Conservation (phyloP, 1,140 invertebrate genomes). For the Mercenaria mercenaria region DNA sequence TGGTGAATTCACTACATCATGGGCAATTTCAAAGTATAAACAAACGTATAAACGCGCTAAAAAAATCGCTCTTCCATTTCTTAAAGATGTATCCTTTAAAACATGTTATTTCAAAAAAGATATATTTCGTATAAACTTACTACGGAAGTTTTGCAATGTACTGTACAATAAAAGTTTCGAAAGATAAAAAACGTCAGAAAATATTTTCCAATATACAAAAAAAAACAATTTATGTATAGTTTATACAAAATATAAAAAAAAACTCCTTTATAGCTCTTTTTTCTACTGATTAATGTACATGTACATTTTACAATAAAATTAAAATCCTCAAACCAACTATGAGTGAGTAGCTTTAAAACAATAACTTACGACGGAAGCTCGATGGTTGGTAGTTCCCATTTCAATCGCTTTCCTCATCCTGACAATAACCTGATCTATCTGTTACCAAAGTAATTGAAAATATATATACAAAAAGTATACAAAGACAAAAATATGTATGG, state of each 20-base stretch:
- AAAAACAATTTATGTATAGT: no score
- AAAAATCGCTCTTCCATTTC: no score
- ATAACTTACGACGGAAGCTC: conserved; percentile 7
- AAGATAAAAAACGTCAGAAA: no score
- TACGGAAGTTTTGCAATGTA: background rate
- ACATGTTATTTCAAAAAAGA: background rate
- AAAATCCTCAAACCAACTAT: background rate
- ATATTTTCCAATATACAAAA: no score
- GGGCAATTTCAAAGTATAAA: background rate
- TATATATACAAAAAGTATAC: no score
- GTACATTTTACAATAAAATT: background rate
- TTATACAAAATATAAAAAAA: no score
- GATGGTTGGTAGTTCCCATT: background rate
- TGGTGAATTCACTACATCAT: no score
- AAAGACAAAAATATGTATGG: no score
- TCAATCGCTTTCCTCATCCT: background rate
- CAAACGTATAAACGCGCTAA: background rate
- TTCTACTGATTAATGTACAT: no score
- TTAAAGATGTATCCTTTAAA: no score
- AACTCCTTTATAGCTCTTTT: no score
- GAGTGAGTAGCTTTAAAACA: background rate
- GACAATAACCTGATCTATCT: conserved; percentile 29
- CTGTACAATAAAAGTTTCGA: no score
- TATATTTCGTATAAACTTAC: background rate
- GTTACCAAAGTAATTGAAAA: background rate